These are phyloP conservation scores for Pseudomyrmex sp. DNA, from an alignment of 1,140 invertebrate species.

Conservation along the genomic window DNA sequence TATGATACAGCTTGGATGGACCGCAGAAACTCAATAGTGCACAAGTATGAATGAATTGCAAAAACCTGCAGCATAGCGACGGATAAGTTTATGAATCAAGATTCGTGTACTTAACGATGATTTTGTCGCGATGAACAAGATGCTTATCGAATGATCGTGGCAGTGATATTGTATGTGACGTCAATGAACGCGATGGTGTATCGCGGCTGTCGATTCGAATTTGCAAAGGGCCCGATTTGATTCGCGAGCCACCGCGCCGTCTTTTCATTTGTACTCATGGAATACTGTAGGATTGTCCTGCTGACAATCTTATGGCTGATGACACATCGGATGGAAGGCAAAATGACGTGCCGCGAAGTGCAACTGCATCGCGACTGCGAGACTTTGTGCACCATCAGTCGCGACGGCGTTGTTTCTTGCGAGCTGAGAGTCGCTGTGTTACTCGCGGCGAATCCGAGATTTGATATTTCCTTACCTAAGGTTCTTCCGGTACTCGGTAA, in stretches of 20 bases:
- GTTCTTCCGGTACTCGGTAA: conserved; percentile 81
- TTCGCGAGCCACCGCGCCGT: not conserved
- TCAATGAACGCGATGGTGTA: not conserved
- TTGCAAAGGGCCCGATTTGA: not conserved
- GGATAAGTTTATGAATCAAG: conserved; percentile 4
- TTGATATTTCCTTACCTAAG: conserved; percentile 78
- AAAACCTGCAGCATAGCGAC: not conserved
- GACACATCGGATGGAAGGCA: conserved; percentile 27
- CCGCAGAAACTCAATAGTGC: not conserved
- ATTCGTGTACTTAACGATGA: not conserved
- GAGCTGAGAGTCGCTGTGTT: conserved; percentile 79
- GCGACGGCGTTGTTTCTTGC: conserved; percentile 66
- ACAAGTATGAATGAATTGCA: not conserved
- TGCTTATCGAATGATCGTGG: conserved; percentile 33
- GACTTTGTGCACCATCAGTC: conserved; percentile 70
- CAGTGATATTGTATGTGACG: not conserved
- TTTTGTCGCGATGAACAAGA: conserved; percentile 15
- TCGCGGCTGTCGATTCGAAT: not conserved
- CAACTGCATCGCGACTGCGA: conserved; percentile 77
- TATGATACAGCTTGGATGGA: too few relatives aligned
- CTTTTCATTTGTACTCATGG: conserved; percentile 65
- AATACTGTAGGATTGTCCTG: conserved; percentile 56
- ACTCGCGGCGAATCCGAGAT: conserved; percentile 75
- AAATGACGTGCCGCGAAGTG: conserved; percentile 73
- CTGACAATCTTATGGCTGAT: conserved; percentile 65